Evolutionary conservation across 1,140 invertebrate species (phyloP).

Genomic region (Xylocopa sonorina): DNA sequence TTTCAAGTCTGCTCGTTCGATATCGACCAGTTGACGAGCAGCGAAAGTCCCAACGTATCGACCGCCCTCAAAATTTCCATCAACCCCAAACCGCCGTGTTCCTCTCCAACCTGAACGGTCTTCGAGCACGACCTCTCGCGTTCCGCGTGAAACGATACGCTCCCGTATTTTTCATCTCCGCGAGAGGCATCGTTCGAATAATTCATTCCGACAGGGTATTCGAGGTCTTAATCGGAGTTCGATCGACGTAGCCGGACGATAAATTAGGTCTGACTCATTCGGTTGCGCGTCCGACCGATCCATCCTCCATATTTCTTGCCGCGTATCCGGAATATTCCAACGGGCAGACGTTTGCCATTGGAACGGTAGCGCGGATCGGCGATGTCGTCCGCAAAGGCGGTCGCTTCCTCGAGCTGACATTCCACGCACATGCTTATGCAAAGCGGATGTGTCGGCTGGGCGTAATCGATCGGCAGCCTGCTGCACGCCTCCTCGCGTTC

Average conservation of each 20-base stretch:
- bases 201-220: background rate
- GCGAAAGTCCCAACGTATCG: too few relatives aligned
- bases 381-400: background rate
- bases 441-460: background rate
- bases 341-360: background rate
- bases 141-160: background rate
- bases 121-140: too few relatives aligned
- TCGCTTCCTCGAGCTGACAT: constrained; percentile 10
- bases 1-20: too few relatives aligned
- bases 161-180: too few relatives aligned
- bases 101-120: too few relatives aligned
- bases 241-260: too few relatives aligned
- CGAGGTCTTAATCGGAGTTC: background rate
- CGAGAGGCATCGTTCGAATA: background rate
- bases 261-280: background rate
- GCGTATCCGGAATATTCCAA: background rate
- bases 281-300: background rate
- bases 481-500: background rate
- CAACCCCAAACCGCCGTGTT: too few relatives aligned
- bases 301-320: background rate
- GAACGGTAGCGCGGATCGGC: background rate
- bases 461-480: background rate
- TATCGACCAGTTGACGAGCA: background rate
- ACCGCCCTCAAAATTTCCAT: too few relatives aligned
- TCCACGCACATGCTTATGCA: constrained; percentile 32